phyloP scores from a whole-genome alignment of 2,888 invertebrate genomes.

The Habroteleia sp. region DNA sequence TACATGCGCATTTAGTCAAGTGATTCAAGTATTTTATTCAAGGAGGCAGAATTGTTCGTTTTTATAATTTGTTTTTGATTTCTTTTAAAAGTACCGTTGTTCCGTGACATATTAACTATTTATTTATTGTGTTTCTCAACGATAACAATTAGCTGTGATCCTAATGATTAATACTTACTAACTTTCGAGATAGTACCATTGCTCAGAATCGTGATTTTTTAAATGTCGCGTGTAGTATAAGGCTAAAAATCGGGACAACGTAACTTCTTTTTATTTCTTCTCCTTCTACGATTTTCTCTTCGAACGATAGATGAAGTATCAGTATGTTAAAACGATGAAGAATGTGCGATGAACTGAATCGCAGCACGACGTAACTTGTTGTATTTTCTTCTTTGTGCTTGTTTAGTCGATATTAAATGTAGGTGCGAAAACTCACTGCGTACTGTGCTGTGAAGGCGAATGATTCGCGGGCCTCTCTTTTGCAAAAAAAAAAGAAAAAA shows the following conservation, averaged over 20 bases:
- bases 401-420: conserved; percentile 52
- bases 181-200: conserved; percentile 51
- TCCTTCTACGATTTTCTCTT: conserved; percentile 15
- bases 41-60: neutral
- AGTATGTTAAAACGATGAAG: conserved; percentile 18
- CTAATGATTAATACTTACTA: conserved; percentile 68
- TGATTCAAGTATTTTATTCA: neutral
- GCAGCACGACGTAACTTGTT: conserved; percentile 31
- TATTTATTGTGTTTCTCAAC: conserved; percentile 65
- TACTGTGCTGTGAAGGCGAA: conserved; percentile 31
- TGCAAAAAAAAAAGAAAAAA: conserved; percentile 18
- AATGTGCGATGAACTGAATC: conserved; percentile 18
- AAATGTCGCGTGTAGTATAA: conserved; percentile 46
- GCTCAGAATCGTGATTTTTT: conserved; percentile 52
- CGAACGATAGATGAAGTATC: conserved; percentile 19
- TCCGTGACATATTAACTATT: conserved; percentile 36
- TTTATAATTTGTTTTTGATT: conserved; percentile 3
- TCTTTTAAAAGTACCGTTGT: conserved; percentile 34
- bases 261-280: conserved; percentile 24
- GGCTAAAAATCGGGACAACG: conserved; percentile 44
- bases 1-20: conserved; percentile 1
- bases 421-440: conserved; percentile 45
- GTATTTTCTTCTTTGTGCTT: conserved; percentile 33
- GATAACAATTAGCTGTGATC: conserved; percentile 77
- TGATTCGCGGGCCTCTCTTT: conserved; percentile 32